A percentile compares a stretch with the other conserved stretches of the same genome.
Conservation (phyloP, 1,140 invertebrate genomes). For the Drosophila ambigua region DNA sequence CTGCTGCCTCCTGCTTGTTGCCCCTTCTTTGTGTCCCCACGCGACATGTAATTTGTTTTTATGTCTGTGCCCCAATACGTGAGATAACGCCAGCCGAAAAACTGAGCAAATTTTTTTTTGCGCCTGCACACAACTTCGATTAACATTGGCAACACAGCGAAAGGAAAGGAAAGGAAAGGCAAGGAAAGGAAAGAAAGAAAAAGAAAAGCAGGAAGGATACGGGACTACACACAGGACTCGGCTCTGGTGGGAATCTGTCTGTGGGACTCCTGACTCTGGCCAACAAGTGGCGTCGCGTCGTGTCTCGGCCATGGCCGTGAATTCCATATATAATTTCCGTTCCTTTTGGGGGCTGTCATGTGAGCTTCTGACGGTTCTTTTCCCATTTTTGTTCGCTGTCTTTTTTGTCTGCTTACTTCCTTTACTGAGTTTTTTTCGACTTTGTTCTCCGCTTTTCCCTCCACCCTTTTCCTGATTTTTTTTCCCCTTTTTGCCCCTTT, state of each 20-base stretch:
- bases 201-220: not conserved
- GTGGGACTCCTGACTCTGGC: conserved; percentile 31
- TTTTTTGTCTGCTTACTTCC: conserved; percentile 7
- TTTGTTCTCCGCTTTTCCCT: not conserved
- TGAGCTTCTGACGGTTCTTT: conserved; percentile 13
- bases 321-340: conserved; percentile 73
- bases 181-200: not conserved
- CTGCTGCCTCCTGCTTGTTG: no score
- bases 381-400: not conserved
- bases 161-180: not conserved
- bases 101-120: conserved; percentile 35
- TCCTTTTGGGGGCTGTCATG: conserved; percentile 41
- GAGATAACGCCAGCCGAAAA: conserved; percentile 67
- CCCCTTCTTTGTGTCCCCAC: conserved; percentile 2
- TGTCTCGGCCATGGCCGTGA: conserved; percentile 69
- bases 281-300: conserved; percentile 43
- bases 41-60: conserved; percentile 76
- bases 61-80: conserved; percentile 75
- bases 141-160: conserved; percentile 75
- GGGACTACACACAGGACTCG: not conserved
- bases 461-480: not conserved
- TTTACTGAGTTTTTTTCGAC: no score
- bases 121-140: conserved; percentile 67
- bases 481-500: no score
- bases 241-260: not conserved